Base-by-base conservation (phyloP, 2,888 invertebrate genomes). In the Ophioninae sp. region DNA sequence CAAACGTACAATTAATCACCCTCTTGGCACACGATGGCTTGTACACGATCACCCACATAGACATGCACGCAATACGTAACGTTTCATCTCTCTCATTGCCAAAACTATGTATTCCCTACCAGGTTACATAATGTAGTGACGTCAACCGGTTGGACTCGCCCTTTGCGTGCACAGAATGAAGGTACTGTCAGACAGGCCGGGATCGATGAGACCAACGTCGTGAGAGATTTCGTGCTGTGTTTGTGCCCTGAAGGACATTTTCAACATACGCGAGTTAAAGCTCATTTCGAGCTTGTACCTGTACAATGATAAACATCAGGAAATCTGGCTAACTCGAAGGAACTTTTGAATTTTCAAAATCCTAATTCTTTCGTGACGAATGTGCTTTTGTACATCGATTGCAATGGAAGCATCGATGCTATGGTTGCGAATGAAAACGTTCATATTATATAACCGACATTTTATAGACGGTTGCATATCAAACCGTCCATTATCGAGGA, bases 151-250 rank as follows among this genome's bases (percentile, higher is more conserved):
- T 74, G 62, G 81, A 65, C 74, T 83, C 81, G 83, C 78, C 83
- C 81, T 83, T 83, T 81, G 74, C 81, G 77, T 81, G 83, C 83
- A 74, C 65, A n/a, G 56, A 74, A 77, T 78, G 74, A 70, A 68
- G 64, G 69, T 64, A 83, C 74, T 77, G 80, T 83, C 83, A 73
- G 74, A 70, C 83, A 81, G 81, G 78, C 83, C 61, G 83, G 83
- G 80, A 83, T 83, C 83, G 83, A 83, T 83, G 77, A 83, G 81
- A 56, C 78, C 78, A 74, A 81, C 83, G 77, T 78, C 70, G 77
- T 62, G 23, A 44, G 72, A 37, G 61, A 57, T 21, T 50, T 50
- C 13, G 72, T 64, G 73, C 37, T 75, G 50, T 61, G 5, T 39
- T 7, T 62, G 44, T 10, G 62, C 61, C 13, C 67, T 17, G 13